Conservation (phyloP, 2,113 vertebrate genomes). For the Passerina amoena region DNA sequence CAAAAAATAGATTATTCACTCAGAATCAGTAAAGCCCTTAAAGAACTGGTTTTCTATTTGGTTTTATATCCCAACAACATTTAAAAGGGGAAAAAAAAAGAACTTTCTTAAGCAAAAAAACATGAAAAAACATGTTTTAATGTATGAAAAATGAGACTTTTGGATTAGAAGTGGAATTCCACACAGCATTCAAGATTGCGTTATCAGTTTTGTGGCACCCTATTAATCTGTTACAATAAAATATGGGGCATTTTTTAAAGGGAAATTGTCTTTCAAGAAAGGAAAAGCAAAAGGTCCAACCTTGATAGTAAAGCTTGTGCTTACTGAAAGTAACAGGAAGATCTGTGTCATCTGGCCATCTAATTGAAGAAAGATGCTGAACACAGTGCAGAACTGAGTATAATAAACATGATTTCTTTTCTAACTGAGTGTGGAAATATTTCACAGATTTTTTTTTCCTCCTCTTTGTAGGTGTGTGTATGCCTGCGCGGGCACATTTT, state of each 20-base stretch:
- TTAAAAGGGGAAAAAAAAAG: not conserved
- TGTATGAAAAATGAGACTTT: conserved; percentile 61
- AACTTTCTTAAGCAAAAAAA: conserved; percentile 13
- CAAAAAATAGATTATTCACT: conserved; percentile 58
- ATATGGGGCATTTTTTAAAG: not conserved
- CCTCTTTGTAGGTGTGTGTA: conserved; percentile 33
- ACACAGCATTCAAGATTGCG: conserved; percentile 9
- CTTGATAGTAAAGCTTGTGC: conserved; percentile 16
- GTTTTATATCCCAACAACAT: not conserved
- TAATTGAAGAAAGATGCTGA: conserved; percentile 69
- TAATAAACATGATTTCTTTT: conserved; percentile 42
- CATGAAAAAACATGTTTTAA: conserved; percentile 30
- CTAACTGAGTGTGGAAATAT: conserved; percentile 55
- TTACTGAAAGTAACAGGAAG: conserved; percentile 60
- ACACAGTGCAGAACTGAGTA: not conserved
- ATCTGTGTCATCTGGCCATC: conserved; percentile 34
- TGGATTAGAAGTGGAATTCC: conserved; percentile 59
- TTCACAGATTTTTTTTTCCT: conserved; percentile 39
- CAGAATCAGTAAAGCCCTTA: conserved; percentile 41
- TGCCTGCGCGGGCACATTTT: not conserved
- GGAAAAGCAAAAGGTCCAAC: conserved; percentile 48
- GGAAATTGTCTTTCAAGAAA: conserved; percentile 42
- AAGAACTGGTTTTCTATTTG: conserved; percentile 39
- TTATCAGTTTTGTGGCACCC: conserved; percentile 40
- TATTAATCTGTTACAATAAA: conserved; percentile 60